Conservation (phyloP, 2,113 vertebrate species). For the Aphyosemion australe region DNA sequence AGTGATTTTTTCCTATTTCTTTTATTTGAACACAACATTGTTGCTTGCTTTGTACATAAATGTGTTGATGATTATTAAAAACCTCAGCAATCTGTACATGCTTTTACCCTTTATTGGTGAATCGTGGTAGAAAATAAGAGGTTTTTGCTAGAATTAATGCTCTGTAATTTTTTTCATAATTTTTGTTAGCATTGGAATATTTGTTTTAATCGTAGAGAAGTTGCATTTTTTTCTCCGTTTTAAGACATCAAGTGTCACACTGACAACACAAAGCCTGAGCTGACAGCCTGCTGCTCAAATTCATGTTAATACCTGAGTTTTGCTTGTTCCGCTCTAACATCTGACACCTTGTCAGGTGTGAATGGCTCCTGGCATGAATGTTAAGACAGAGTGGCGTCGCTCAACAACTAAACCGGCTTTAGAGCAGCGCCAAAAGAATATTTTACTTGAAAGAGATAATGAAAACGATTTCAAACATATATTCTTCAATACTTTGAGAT, state of each 20-base stretch:
- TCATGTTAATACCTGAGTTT: not conserved
- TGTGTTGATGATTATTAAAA: slow-evolving; percentile 82
- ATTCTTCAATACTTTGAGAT: not conserved
- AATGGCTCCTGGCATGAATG: not conserved
- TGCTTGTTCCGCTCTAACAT: not conserved
- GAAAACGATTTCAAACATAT: not conserved
- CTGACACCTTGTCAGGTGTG: not conserved
- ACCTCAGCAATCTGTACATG: slow-evolving; percentile 62
- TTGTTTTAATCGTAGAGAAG: not conserved
- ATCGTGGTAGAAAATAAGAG: too few species aligned
- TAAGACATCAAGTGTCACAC: not conserved
- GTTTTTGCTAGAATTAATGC: not conserved
- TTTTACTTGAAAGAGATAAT: too few species aligned
- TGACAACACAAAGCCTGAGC: not conserved
- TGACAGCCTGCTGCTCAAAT: not conserved
- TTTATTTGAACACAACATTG: slow-evolving; percentile 64
- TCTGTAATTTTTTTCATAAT: not conserved
- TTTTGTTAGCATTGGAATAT: not conserved
- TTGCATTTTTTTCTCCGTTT: not conserved
- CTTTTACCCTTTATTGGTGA: not conserved
- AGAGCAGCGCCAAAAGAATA: not conserved
- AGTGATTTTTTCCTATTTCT: slow-evolving; percentile 3
- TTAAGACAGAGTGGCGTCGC: not conserved
- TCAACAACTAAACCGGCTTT: not conserved
- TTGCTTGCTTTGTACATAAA: slow-evolving; percentile 83